Conservation (phyloP, 2,888 invertebrate species). For the Molorchus minor region DNA sequence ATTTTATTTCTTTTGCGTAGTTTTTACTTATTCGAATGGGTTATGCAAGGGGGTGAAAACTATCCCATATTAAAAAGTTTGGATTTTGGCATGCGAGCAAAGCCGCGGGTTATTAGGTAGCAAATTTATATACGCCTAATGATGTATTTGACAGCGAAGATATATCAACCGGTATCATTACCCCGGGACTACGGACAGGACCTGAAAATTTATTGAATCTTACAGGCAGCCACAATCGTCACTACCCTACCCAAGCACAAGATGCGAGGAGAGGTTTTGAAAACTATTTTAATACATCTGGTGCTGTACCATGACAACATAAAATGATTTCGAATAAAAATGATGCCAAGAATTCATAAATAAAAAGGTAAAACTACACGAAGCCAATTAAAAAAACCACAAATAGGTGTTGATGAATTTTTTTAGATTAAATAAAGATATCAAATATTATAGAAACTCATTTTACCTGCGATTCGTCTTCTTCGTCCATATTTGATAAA, state of each 20-base stretch:
- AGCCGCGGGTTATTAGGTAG: no score
- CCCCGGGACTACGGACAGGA: conserved; percentile 21
- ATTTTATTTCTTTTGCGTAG: no score
- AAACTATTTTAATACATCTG: conserved; percentile 1
- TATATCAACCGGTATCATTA: conserved; percentile 26
- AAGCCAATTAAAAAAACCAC: background rate
- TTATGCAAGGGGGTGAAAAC: no score
- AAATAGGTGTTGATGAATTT: background rate
- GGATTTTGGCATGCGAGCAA: no score
- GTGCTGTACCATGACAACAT: background rate
- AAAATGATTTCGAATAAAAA: background rate
- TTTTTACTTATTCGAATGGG: no score
- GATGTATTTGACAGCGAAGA: background rate
- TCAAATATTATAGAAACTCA: background rate
- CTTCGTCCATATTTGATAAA: conserved; percentile 3
- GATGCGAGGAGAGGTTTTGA: conserved; percentile 3
- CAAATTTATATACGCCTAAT: background rate
- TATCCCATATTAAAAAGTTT: no score
- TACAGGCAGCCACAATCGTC: conserved; percentile 24
- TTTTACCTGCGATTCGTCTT: conserved; percentile 9
- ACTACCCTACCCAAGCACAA: conserved; percentile 27
- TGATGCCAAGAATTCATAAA: background rate
- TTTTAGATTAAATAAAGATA: background rate
- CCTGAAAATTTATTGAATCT: conserved; percentile 26
- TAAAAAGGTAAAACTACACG: background rate